Evolutionary conservation across 1,140 invertebrate genomes (phyloP).

Genomic region (Bombyx mandarina): DNA sequence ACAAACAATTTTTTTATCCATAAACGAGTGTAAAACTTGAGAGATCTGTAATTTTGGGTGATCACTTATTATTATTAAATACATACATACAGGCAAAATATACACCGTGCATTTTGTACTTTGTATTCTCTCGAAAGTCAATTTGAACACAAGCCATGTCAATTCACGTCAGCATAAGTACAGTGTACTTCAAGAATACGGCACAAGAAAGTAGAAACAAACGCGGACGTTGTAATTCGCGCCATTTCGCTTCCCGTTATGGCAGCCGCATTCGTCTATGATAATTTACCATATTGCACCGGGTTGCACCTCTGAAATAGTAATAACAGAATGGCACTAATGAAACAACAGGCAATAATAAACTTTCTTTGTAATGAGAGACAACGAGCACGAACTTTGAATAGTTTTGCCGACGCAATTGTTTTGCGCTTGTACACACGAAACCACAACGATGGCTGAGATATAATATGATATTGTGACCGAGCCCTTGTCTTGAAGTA

Average conservation of each 20-base stretch:
- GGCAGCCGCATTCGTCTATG: conserved; percentile 43
- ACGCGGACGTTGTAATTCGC: conserved; percentile 51
- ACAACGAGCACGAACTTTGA: conserved; percentile 34
- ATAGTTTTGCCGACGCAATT: conserved; percentile 33
- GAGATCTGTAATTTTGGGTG: too few relatives aligned
- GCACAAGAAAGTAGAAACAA: conserved; percentile 33
- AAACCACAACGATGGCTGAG: conserved; percentile 17
- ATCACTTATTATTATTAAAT: too few relatives aligned
- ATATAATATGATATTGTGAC: conserved; percentile 5
- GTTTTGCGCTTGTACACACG: conserved; percentile 15
- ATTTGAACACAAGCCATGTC: too few relatives aligned
- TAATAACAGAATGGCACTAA: conserved; percentile 49
- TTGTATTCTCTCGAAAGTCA: too few relatives aligned
- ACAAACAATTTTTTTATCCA: too few relatives aligned
- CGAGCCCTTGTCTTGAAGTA: too few relatives aligned
- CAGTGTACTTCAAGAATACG: background rate
- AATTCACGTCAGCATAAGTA: too few relatives aligned
- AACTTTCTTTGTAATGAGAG: conserved; percentile 42
- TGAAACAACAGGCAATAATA: conserved; percentile 40
- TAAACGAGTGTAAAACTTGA: too few relatives aligned
- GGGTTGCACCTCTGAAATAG: conserved; percentile 22
- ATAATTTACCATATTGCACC: conserved; percentile 47
- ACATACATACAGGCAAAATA: too few relatives aligned
- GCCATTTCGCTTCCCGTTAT: conserved; percentile 44
- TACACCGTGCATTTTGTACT: too few relatives aligned